A percentile compares a stretch with the other conserved stretches of the same genome.
Evolutionary conservation across 2,888 invertebrate species (phyloP).

Genomic region (Nephrotoma guestfalica): DNA sequence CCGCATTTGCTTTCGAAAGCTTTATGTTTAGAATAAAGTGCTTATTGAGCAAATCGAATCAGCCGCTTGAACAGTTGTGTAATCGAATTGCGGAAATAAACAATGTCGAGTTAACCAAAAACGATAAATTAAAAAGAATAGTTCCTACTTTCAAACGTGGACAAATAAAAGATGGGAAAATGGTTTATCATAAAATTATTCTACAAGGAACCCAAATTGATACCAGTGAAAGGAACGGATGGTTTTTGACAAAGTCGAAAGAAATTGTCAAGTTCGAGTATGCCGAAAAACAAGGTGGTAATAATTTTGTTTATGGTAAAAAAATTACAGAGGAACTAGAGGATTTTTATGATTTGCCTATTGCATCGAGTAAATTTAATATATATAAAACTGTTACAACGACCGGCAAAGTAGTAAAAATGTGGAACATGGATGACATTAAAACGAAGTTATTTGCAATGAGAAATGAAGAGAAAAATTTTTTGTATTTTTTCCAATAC

Average conservation of each 20-base stretch:
- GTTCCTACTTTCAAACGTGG: neutral
- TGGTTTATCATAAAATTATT: neutral
- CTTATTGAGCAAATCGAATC: slow-evolving; percentile 11
- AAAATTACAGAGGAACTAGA: neutral
- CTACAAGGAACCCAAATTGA: neutral
- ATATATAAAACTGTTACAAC: neutral
- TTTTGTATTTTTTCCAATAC: neutral
- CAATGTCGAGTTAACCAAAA: neutral
- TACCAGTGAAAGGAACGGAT: neutral
- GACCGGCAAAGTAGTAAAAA: neutral
- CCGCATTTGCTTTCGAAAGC: slow-evolving; percentile 15
- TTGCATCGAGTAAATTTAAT: neutral
- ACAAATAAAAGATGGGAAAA: neutral
- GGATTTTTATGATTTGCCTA: neutral
- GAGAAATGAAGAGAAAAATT: neutral
- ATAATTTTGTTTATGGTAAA: neutral
- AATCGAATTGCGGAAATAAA: slow-evolving; percentile 11
- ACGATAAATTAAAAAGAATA: neutral
- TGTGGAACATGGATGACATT: neutral
- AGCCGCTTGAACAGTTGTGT: slow-evolving; percentile 13
- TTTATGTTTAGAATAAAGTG: slow-evolving; percentile 13
- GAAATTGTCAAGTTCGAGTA: neutral
- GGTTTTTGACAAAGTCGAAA: neutral
- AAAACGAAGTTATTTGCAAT: slow-evolving; percentile 3
- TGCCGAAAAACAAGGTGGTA: neutral